These are phyloP conservation scores for Drosophila diplacantha DNA, from an alignment of 2,888 invertebrate genomes.

Conservation along the genomic window DNA sequence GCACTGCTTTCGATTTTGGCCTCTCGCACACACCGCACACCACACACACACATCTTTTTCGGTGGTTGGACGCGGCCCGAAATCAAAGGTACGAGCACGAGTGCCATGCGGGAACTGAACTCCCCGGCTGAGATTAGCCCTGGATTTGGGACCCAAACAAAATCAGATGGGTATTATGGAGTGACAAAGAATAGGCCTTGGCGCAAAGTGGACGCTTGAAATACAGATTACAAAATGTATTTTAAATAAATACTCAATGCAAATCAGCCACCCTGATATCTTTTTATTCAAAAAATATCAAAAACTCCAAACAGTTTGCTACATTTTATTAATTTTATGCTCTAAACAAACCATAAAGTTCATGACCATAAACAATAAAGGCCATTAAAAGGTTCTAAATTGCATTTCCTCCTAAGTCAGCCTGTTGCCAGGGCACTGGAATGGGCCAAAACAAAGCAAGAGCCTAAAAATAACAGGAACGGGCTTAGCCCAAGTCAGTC, in stretches of 20 bases:
- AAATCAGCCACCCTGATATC: background rate
- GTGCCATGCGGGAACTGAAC: slow-evolving; percentile 58
- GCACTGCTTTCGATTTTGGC: slow-evolving; percentile 51
- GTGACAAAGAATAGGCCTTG: background rate
- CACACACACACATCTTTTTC: slow-evolving; percentile 25
- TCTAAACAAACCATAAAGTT: slow-evolving; percentile 11
- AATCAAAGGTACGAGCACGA: slow-evolving; percentile 13
- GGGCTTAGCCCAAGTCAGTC: slow-evolving; percentile 31
- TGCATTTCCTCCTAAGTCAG: slow-evolving; percentile 5
- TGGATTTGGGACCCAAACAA: slow-evolving; percentile 65
- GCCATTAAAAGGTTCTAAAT: slow-evolving; percentile 21
- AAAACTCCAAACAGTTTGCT: background rate
- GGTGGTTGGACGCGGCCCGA: slow-evolving; percentile 39
- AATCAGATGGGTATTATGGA: slow-evolving; percentile 23
- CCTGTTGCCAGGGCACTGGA: slow-evolving; percentile 17
- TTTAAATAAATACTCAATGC: background rate
- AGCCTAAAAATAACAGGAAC: slow-evolving; percentile 45
- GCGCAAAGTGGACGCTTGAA: background rate
- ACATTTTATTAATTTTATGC: slow-evolving; percentile 9
- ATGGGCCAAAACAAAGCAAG: slow-evolving; percentile 24
- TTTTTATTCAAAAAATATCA: background rate
- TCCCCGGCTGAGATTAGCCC: slow-evolving; percentile 57
- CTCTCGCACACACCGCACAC: slow-evolving; percentile 10
- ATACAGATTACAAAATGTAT: slow-evolving; percentile 17
- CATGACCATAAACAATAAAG: slow-evolving; percentile 19